phyloP scores from a whole-genome alignment of 2,888 invertebrate genomes.

The Eupithecia vulgata region DNA sequence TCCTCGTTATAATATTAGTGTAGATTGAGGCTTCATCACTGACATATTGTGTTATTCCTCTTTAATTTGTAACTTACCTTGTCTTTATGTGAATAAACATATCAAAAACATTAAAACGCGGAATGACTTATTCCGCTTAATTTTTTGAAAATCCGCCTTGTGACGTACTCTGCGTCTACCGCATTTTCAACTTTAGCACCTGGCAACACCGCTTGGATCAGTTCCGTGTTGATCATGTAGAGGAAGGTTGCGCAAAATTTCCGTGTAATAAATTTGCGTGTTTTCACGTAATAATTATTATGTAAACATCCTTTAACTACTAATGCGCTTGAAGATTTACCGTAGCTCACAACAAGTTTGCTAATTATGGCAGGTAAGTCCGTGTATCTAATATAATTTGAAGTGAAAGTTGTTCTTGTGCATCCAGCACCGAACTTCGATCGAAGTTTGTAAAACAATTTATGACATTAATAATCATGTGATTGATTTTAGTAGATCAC shows the following conservation, averaged over 20 bases:
- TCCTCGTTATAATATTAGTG: too few species aligned
- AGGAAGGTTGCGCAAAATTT: slow-evolving; percentile 57
- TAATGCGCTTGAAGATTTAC: slow-evolving; percentile 59
- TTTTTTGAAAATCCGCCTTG: too few species aligned
- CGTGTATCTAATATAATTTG: slow-evolving; percentile 41
- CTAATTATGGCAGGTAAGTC: slow-evolving; percentile 63
- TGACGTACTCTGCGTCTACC: too few species aligned
- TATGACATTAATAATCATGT: background rate
- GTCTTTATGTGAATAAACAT: too few species aligned
- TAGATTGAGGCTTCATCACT: too few species aligned
- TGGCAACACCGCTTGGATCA: too few species aligned
- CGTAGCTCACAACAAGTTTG: slow-evolving; percentile 51
- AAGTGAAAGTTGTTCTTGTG: slow-evolving; percentile 66
- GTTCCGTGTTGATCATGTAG: slow-evolving; percentile 63
- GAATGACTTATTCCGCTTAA: too few species aligned
- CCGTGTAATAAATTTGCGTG: slow-evolving; percentile 56
- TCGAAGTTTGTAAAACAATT: slow-evolving; percentile 4
- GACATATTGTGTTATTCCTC: too few species aligned
- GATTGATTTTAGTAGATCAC: slow-evolving; percentile 9
- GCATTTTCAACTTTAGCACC: too few species aligned
- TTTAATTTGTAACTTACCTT: too few species aligned
- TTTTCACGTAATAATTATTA: slow-evolving; percentile 58
- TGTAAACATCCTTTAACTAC: slow-evolving; percentile 55
- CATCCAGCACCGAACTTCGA: background rate
- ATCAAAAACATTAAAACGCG: too few species aligned